These are phyloP conservation scores for Drosophila cracens DNA, from an alignment of 2,888 invertebrate genomes.

Conservation along the genomic window DNA sequence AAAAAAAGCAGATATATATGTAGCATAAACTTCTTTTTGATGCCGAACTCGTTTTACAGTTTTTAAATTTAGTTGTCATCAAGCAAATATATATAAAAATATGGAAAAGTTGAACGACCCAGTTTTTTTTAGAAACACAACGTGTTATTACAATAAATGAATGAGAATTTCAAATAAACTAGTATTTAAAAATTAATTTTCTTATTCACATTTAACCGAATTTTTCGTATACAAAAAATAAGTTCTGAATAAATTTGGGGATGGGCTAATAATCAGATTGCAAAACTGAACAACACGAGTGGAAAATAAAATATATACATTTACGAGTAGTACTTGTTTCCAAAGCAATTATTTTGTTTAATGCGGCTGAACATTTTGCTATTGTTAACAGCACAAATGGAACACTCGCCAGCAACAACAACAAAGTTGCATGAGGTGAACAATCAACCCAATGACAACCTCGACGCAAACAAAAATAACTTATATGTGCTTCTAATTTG, in stretches of 20 bases:
- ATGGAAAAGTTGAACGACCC: neutral
- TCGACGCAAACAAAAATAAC: slow-evolving; percentile 21
- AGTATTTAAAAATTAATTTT: neutral
- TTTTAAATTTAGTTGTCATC: neutral
- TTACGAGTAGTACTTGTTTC: slow-evolving; percentile 8
- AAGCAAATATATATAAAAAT: neutral
- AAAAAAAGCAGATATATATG: neutral
- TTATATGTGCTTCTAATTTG: neutral
- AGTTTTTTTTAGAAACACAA: neutral
- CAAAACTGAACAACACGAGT: slow-evolving; percentile 9
- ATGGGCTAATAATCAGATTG: slow-evolving; percentile 31
- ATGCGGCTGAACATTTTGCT: slow-evolving; percentile 65
- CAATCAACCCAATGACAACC: slow-evolving; percentile 39
- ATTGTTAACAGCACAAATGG: slow-evolving; percentile 48
- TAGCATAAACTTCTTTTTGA: neutral
- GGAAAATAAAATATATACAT: neutral
- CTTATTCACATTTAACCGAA: neutral
- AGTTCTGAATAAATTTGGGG: neutral
- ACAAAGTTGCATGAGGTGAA: neutral
- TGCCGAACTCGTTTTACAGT: neutral
- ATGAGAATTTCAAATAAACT: neutral
- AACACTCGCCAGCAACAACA: slow-evolving; percentile 18
- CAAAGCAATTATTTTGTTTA: slow-evolving; percentile 67
- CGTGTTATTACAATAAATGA: neutral
- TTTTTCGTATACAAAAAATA: neutral